Conservation (phyloP, 2,797 vertebrate species). For the Paedocypris micromegethes region DNA sequence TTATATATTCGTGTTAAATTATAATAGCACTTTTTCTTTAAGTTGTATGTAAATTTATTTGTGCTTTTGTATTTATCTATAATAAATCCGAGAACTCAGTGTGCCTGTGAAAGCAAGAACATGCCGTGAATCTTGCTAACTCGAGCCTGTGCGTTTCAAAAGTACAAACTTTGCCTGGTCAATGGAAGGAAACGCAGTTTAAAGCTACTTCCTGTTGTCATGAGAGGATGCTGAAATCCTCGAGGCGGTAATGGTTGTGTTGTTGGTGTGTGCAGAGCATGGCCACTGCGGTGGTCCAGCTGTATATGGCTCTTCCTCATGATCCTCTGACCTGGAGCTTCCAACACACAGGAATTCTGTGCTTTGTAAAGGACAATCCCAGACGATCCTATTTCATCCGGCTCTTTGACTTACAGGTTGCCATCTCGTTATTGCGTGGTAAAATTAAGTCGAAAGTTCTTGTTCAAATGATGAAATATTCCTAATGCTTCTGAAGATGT, state of each 20-base stretch:
- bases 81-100: no score
- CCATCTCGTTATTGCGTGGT: no score
- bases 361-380: slow-evolving; percentile 73
- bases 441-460: no score
- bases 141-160: no score
- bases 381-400: slow-evolving; percentile 74
- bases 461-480: no score
- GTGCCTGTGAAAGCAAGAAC: no score
- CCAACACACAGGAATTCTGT: slow-evolving; percentile 66
- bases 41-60: no score
- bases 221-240: slow-evolving; percentile 8
- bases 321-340: slow-evolving; percentile 61
- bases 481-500: no score
- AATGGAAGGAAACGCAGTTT: slow-evolving; percentile 41
- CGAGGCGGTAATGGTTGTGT: neutral
- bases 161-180: neutral
- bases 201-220: slow-evolving; percentile 42
- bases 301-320: slow-evolving; percentile 64
- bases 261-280: slow-evolving; percentile 56
- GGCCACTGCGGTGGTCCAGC: slow-evolving; percentile 69
- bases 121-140: no score
- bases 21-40: no score
- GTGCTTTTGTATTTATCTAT: no score
- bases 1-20: no score
- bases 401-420: slow-evolving; percentile 67